Evolutionary conservation across 2,888 invertebrate species (phyloP).

Genomic region (Caenorhabditis macrosperma): DNA sequence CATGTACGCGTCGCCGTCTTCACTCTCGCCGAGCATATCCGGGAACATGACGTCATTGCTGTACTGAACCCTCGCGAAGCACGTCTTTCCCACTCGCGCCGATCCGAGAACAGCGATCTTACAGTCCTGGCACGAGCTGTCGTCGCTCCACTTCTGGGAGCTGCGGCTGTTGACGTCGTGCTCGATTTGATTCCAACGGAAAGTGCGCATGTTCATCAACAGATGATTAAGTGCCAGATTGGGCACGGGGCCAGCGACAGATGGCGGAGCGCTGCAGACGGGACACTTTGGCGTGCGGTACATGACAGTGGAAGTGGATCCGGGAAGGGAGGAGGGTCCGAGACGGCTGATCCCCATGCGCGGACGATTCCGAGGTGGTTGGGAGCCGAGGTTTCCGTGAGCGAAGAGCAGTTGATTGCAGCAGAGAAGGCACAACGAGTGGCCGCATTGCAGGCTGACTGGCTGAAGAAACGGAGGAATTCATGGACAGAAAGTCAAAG

Average conservation of each 20-base stretch:
- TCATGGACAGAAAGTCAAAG: too few species aligned
- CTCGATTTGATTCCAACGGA: conserved; percentile 45
- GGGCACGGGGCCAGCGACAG: conserved; percentile 55
- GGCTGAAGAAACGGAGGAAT: conserved; percentile 60
- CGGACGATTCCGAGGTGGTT: conserved; percentile 20
- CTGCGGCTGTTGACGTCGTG: conserved; percentile 23
- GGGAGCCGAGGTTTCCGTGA: background rate
- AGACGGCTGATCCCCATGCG: conserved; percentile 60
- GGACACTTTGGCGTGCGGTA: conserved; percentile 62
- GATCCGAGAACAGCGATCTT: conserved; percentile 66
- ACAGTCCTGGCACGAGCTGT: conserved; percentile 59
- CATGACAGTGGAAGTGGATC: conserved; percentile 19
- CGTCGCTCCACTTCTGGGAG: conserved; percentile 29
- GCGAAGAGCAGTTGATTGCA: conserved; percentile 54
- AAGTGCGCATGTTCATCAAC: conserved; percentile 54
- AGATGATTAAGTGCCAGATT: conserved; percentile 62
- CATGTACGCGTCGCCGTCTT: conserved; percentile 54
- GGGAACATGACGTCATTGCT: conserved; percentile 65
- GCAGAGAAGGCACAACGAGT: conserved; percentile 64
- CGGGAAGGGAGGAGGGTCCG: conserved; percentile 10
- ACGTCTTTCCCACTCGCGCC: conserved; percentile 66
- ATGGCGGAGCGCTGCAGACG: conserved; percentile 57
- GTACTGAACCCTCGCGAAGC: conserved; percentile 62
- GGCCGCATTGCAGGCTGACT: conserved; percentile 68
- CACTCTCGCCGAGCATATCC: conserved; percentile 42